Conservation (phyloP, 1,140 invertebrate genomes). For the Dinoponera quadriceps region DNA sequence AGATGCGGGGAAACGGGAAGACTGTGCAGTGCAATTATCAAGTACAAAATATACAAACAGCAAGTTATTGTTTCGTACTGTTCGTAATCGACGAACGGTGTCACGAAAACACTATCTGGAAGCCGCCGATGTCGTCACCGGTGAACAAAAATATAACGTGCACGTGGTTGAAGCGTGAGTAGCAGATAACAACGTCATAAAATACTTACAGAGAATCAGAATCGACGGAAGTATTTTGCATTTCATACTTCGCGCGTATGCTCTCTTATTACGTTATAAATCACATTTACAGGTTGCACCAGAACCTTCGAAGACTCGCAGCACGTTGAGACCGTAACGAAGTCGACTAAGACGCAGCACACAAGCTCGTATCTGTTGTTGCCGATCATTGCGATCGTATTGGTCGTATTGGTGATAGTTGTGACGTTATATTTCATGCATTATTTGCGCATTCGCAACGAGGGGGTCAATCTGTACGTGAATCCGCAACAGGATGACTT, state of each 20-base stretch:
- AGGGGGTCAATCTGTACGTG: background rate
- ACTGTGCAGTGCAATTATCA: conserved; percentile 14
- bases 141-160: background rate
- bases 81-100: conserved; percentile 1
- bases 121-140: too few relatives aligned
- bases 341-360: too few relatives aligned
- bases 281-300: background rate
- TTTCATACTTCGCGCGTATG: background rate
- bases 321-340: background rate
- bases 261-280: background rate
- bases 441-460: background rate
- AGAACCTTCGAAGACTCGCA: background rate
- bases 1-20: background rate
- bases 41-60: background rate
- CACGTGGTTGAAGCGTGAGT: conserved; percentile 27
- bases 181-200: background rate
- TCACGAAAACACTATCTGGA: conserved; percentile 15
- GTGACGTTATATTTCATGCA: conserved; percentile 34
- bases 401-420: conserved; percentile 20
- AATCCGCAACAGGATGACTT: conserved; percentile 13
- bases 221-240: background rate
- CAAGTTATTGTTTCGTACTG: conserved; percentile 21
- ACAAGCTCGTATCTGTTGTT: conserved; percentile 3
- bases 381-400: conserved; percentile 14
- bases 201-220: background rate